Conservation (phyloP, 2,888 invertebrate species). For the Cantharis lateralis region DNA sequence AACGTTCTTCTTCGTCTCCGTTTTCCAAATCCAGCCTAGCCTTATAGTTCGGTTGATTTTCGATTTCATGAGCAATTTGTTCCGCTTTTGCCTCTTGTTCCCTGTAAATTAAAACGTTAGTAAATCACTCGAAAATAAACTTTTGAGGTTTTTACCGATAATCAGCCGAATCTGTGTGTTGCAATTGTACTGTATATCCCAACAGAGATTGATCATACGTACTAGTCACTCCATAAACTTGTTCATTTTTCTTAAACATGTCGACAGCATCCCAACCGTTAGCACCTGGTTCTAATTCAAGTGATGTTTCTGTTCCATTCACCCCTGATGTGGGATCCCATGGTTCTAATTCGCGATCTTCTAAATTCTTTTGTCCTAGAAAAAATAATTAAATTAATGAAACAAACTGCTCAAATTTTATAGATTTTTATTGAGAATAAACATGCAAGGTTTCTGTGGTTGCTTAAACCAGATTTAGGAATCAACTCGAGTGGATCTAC, state of each 20-base stretch:
- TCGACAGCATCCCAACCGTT: constrained; percentile 97
- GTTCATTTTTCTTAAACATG: constrained; percentile 94
- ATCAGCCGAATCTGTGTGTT: constrained; percentile 85
- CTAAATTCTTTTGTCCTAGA: constrained; percentile 47
- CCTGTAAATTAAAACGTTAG: constrained; percentile 42
- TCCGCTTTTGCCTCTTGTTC: constrained; percentile 86
- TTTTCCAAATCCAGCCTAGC: constrained; percentile 87
- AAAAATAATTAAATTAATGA: neutral
- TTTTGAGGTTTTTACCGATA: constrained; percentile 58
- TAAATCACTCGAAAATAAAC: neutral
- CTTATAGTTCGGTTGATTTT: constrained; percentile 81
- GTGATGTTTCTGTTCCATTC: constrained; percentile 59
- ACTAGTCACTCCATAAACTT: constrained; percentile 88
- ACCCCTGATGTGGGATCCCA: constrained; percentile 73
- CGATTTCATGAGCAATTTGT: constrained; percentile 91
- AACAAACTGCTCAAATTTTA: no score
- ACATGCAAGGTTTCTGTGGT: no score
- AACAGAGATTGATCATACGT: constrained; percentile 89
- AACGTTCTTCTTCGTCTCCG: constrained; percentile 87
- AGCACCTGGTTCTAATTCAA: constrained; percentile 74
- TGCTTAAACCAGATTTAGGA: no score
- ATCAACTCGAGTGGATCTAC: no score
- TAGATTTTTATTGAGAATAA: no score
- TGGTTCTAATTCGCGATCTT: constrained; percentile 85
- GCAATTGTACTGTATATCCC: constrained; percentile 90